Conservation (phyloP, 2,113 vertebrate genomes). For the Octodon degus region DNA sequence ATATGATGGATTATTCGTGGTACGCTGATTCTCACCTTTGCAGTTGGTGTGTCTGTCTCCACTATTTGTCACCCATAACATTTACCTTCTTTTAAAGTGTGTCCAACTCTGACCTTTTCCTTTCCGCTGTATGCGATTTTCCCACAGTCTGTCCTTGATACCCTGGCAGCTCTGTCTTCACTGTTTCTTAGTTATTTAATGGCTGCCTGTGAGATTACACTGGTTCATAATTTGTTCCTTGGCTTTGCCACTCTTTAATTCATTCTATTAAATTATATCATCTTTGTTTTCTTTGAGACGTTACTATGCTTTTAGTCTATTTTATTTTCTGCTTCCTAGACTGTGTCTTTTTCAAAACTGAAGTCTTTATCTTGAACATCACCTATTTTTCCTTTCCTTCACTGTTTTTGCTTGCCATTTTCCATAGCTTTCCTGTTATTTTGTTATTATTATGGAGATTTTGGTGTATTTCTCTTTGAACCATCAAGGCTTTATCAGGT, state of each 20-base stretch:
- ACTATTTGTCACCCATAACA: background rate
- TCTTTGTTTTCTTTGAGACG: conserved; percentile 6
- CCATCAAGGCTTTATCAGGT: background rate
- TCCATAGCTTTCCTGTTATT: background rate
- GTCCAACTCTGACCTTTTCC: background rate
- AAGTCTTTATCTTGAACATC: background rate
- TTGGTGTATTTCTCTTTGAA: background rate
- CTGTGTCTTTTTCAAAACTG: background rate
- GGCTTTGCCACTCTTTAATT: background rate
- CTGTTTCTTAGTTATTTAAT: background rate
- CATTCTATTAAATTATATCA: background rate
- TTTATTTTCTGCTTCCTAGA: background rate
- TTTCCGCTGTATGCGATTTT: conserved; percentile 26
- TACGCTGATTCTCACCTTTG: background rate
- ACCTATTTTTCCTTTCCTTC: background rate
- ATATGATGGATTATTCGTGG: background rate
- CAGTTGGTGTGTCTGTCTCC: background rate
- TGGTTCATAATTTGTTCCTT: background rate
- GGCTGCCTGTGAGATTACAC: background rate
- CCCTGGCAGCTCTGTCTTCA: background rate
- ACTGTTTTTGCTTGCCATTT: background rate
- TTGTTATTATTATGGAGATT: background rate
- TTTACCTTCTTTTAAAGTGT: background rate
- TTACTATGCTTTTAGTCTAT: background rate
- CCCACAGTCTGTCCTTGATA: background rate